Conservation (phyloP, 2,797 vertebrate species). For the Clarias platycephalus region DNA sequence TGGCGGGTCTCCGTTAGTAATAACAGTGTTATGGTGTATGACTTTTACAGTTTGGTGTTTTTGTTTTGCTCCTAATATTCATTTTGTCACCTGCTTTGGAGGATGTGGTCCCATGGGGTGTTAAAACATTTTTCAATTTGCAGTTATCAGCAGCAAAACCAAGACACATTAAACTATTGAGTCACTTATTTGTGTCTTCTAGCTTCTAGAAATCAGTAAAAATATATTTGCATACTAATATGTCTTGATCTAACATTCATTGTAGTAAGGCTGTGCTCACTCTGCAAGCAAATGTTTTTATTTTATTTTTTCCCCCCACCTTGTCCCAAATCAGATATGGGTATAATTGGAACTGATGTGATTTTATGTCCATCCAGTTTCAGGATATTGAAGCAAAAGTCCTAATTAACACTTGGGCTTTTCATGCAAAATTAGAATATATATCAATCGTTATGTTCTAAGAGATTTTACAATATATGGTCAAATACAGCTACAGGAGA, state of each 20-base stretch:
- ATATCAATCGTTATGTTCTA: too few species aligned
- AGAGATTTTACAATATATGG: too few species aligned
- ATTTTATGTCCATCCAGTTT: too few species aligned
- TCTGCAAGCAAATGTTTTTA: too few species aligned
- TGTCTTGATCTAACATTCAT: neutral
- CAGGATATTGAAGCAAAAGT: too few species aligned
- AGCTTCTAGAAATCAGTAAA: neutral
- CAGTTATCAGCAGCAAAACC: neutral
- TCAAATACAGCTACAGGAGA: too few species aligned
- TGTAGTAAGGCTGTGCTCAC: neutral
- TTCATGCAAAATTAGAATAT: too few species aligned
- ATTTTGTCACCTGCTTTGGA: conserved; percentile 11
- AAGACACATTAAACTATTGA: neutral
- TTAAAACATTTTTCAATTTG: neutral
- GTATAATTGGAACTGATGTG: too few species aligned
- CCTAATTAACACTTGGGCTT: too few species aligned
- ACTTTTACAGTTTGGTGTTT: conserved; percentile 13
- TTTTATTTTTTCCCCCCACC: too few species aligned
- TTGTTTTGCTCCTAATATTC: conserved; percentile 1
- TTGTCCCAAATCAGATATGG: too few species aligned
- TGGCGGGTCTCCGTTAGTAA: conserved; percentile 5
- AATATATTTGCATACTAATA: neutral
- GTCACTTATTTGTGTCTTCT: neutral
- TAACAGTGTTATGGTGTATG: conserved; percentile 41
- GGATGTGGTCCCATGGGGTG: neutral